Evolutionary conservation across 1,140 invertebrate species (phyloP), one percentile per base, ranked within the genome.

Genomic region (Diprion similis): DNA sequence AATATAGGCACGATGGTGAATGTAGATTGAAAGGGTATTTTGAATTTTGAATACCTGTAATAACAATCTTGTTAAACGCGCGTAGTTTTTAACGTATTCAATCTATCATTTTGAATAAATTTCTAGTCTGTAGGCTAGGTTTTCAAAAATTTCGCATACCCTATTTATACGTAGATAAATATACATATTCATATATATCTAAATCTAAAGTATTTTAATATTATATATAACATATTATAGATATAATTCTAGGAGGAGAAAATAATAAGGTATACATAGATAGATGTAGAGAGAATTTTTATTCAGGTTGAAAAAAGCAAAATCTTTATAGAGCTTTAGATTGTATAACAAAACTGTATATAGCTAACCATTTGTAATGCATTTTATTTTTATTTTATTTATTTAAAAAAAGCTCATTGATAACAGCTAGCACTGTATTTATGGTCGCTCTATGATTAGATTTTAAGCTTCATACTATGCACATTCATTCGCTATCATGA

Each of bases 31-130:
- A 59, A 59, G 0, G 51, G 51, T 59, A 59, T 59, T 59, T 59
- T 59, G 51, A 59, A 59, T 59, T 59, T 59, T 59, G 51, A 59
- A 59, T 59, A 17, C 51, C 51, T 59, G 51, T 59, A 8, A 59
- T 59, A 59, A 59, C 11, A 59, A 59, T 6, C 24, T 37, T 37
- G 24, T 37, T 37, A 6, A 59, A 59, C 11, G 24, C 24, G 24
- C 24, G 51, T 15, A 59, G 11, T 59, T 37, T 37, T 37, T 17
- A 17, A 59, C 24, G 3, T 59, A 59, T 6, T 59, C 51, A 1
- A 59, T 59, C 11, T 59, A 59, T 59, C n/a, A 8, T 15, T 3
- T 6, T 59, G 51, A 59, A 59, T 59, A 15, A 59, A 59, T 59
- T 17, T 59, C 51, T 6, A 8, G 51, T 59, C 51, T 9, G 51